Conservation (phyloP, 2,888 invertebrate species). For the Xestia rhomboidea region DNA sequence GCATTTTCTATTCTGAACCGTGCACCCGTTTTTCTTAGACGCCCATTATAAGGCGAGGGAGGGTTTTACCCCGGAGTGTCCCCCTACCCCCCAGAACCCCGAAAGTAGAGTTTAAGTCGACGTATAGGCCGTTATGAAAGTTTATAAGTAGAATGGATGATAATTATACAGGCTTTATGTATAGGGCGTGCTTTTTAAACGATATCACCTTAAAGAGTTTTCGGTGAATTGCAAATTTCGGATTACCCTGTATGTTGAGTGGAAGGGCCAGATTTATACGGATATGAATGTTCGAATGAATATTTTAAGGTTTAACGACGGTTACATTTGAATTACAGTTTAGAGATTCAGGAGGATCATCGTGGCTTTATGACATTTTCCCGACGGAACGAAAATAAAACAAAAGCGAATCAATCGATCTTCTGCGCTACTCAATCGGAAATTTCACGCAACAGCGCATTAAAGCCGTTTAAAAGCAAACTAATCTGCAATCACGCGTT, state of each 20-base stretch:
- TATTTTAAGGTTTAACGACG: constrained; percentile 49
- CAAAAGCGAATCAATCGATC: constrained; percentile 5
- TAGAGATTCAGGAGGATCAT: constrained; percentile 2
- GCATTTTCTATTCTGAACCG: constrained; percentile 90
- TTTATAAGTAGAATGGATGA: constrained; percentile 91
- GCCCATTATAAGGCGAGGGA: constrained; percentile 87
- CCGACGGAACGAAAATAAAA: constrained; percentile 3
- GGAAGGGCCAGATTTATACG: constrained; percentile 58
- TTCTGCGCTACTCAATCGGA: not conserved
- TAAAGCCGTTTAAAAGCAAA: constrained; percentile 25
- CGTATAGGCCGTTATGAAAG: constrained; percentile 91
- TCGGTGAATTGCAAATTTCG: constrained; percentile 78
- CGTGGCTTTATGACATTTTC: constrained; percentile 9
- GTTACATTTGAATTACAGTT: constrained; percentile 32
- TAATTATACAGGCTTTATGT: constrained; percentile 89
- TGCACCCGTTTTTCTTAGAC: constrained; percentile 90
- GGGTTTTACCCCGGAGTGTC: constrained; percentile 73
- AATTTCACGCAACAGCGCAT: constrained; percentile 1
- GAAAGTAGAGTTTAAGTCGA: constrained; percentile 90
- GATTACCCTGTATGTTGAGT: constrained; percentile 55
- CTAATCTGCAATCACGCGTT: constrained; percentile 29
- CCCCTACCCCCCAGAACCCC: constrained; percentile 71
- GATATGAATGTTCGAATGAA: constrained; percentile 61
- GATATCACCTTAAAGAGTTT: constrained; percentile 85
- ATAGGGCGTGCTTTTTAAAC: constrained; percentile 86